A percentile compares a stretch with the other conserved stretches of the same genome.
phyloP scores from a whole-genome alignment of 2,888 invertebrate genomes.

The Caenorhabditis sp. region DNA sequence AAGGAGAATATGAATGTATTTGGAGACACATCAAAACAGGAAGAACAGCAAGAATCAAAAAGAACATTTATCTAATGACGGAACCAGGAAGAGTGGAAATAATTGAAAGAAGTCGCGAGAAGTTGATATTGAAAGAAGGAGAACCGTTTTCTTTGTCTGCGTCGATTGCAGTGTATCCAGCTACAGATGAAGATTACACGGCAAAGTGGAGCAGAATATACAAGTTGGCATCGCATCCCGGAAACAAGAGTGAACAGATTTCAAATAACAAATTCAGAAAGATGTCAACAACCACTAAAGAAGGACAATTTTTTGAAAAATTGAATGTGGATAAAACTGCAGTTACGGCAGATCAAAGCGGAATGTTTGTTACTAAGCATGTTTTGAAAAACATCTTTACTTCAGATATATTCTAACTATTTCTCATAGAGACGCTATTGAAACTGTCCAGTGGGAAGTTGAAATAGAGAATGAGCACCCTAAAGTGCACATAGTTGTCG shows the following conservation, averaged over 20 bases:
- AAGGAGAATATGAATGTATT: constrained; percentile 39
- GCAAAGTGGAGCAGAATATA: constrained; percentile 54
- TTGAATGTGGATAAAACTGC: neutral
- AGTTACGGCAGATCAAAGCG: neutral
- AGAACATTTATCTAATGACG: constrained; percentile 21
- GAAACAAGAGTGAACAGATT: constrained; percentile 9
- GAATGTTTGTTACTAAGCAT: neutral
- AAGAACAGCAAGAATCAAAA: constrained; percentile 12
- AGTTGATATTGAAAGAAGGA: constrained; percentile 14
- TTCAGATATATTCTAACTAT: constrained; percentile 48
- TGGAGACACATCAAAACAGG: constrained; percentile 29
- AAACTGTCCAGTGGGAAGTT: constrained; percentile 50
- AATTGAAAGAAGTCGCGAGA: neutral
- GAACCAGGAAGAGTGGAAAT: constrained; percentile 47
- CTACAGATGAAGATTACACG: constrained; percentile 17
- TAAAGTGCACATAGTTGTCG: constrained; percentile 38
- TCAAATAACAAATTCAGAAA: neutral
- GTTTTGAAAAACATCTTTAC: neutral
- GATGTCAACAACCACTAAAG: neutral
- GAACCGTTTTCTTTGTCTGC: constrained; percentile 8
- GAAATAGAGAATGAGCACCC: constrained; percentile 30
- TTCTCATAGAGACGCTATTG: constrained; percentile 32
- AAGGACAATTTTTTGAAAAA: neutral
- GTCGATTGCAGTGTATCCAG: constrained; percentile 2
- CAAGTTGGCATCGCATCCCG: neutral